Base-by-base conservation (phyloP, 2,797 vertebrate genomes). In the Nyctalus aviator region DNA sequence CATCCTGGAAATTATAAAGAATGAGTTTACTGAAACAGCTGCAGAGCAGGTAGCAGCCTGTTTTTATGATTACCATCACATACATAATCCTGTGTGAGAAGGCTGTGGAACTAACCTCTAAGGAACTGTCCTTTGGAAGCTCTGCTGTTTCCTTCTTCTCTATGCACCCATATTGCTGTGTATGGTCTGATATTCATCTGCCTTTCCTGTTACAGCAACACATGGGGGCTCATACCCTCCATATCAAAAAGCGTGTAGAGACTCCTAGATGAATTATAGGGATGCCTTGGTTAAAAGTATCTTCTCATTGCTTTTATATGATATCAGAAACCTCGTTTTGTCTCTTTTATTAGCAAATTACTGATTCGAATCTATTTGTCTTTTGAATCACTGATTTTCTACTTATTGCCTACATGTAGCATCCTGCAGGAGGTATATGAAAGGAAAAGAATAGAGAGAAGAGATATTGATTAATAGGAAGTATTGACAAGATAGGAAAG, bases 1-100 rank as follows among this genome's bases (percentile, higher is more conserved):
- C 12, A 86, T 93, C 86, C 78, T 95, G 50, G 71, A 94, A 97
- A 83, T 96, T 76, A 77, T 64, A 92, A 94, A 95, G 91, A 93
- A 83, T 27, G 59, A 75, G 57, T 79, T 90, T 97, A 68, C 91
- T 96, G 91, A 84, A 97, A 93, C 46, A 53, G 59, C 30, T 46
- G 6, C 59, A 83, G 41, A 89, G 55, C 66, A 95, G 75, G 84
- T 53, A 85, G 81, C 64, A 88, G 37, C 5, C 35, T 66, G 66
- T 59, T 93, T 90, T 30, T n/a, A 18, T 92, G 68, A 66, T 86
- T 59, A 77, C 11, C 0, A 11, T 41, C 62, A 84, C 79, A 72
- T 25, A 27, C 37, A 12, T 20, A 30, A n/a, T 44, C 53, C 53
- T 82, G 0, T n/a, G 37, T 23, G 44, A 1, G 20, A 11, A 55